phyloP scores from a whole-genome alignment of 2,888 invertebrate genomes.

The Mythimna albipuncta region DNA sequence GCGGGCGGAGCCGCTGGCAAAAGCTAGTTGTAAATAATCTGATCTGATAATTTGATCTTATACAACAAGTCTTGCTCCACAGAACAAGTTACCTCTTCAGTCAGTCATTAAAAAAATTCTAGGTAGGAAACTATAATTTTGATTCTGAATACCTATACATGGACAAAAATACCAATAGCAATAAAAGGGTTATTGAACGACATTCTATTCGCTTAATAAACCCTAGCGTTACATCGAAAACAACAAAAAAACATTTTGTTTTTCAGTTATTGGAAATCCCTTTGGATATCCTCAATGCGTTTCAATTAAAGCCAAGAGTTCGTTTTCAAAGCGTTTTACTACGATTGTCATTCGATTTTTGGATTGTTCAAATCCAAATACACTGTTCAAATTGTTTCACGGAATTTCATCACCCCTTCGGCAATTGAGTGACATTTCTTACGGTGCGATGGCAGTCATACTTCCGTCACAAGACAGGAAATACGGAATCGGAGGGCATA shows the following conservation, averaged over 20 bases:
- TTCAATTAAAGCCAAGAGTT: slow-evolving; percentile 50
- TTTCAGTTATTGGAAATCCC: slow-evolving; percentile 32
- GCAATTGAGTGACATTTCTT: slow-evolving; percentile 27
- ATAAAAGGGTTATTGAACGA: slow-evolving; percentile 4
- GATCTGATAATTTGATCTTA: too few relatives aligned
- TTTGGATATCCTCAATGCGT: slow-evolving; percentile 21
- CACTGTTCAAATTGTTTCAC: slow-evolving; percentile 34
- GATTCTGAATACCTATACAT: too few relatives aligned
- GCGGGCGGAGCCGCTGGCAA: too few relatives aligned
- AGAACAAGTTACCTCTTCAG: background rate
- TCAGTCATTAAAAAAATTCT: background rate
- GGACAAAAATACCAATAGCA: background rate
- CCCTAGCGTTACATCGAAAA: slow-evolving; percentile 5
- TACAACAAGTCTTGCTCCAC: too few relatives aligned
- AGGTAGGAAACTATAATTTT: too few relatives aligned
- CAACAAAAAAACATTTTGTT: slow-evolving; percentile 13
- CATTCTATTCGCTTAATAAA: slow-evolving; percentile 15
- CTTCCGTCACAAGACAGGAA: slow-evolving; percentile 14
- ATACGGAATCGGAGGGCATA: slow-evolving; percentile 1
- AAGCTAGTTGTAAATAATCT: too few relatives aligned
- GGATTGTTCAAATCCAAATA: slow-evolving; percentile 17
- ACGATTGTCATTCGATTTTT: slow-evolving; percentile 39
- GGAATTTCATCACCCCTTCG: slow-evolving; percentile 28
- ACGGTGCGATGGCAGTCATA: slow-evolving; percentile 14
- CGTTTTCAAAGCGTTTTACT: slow-evolving; percentile 24